A percentile compares a stretch with the other conserved stretches of the same genome.
Evolutionary conservation across 2,888 invertebrate species (phyloP).

Genomic region (Cerastoderma edule): DNA sequence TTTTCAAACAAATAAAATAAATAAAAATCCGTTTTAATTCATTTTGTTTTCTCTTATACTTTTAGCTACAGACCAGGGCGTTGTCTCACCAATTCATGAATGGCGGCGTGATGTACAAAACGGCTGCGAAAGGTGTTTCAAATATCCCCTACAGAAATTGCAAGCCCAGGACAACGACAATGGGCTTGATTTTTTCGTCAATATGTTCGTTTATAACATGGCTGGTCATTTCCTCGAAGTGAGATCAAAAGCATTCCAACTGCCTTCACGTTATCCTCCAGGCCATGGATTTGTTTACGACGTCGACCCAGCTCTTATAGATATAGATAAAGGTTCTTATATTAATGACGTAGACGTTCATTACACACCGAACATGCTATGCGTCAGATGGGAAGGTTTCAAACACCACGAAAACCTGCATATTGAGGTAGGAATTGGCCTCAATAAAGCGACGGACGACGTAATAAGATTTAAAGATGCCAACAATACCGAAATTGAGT

Average conservation of each 20-base stretch:
- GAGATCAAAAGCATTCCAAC: slow-evolving; percentile 24
- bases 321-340: too few species aligned
- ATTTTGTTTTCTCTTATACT: not conserved
- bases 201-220: slow-evolving; percentile 44
- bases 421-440: slow-evolving; percentile 29
- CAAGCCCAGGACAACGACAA: slow-evolving; percentile 35
- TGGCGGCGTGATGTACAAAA: slow-evolving; percentile 5
- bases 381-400: slow-evolving; percentile 33
- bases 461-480: not conserved
- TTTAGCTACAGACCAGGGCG: not conserved
- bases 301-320: slow-evolving; percentile 28
- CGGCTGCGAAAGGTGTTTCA: slow-evolving; percentile 22
- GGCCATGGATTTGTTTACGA: slow-evolving; percentile 49
- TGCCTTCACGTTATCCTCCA: slow-evolving; percentile 57
- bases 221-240: slow-evolving; percentile 40
- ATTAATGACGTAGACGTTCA: slow-evolving; percentile 22
- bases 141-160: slow-evolving; percentile 17
- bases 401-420: slow-evolving; percentile 29
- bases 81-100: slow-evolving; percentile 19
- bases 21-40: too few species aligned
- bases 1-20: too few species aligned
- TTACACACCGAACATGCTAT: slow-evolving; percentile 17
- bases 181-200: slow-evolving; percentile 26
- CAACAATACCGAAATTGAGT: not conserved
- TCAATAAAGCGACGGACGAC: not conserved